Base-by-base conservation (phyloP, 2,888 invertebrate species). In the Synergus laeviventris region DNA sequence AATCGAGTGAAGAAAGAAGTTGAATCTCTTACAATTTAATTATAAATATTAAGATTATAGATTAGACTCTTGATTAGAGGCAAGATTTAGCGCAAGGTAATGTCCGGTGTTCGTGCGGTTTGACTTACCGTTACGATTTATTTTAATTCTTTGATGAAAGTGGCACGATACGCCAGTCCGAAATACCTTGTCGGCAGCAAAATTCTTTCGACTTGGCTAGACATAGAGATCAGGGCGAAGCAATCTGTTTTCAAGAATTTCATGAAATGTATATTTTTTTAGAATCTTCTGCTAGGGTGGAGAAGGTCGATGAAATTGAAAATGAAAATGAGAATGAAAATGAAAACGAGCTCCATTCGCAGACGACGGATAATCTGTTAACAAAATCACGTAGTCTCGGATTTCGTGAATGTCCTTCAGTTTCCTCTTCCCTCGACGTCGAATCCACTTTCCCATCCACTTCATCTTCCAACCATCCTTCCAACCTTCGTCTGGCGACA, bases 131-230 rank as follows among this genome's bases (percentile, higher is more conserved):
- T 70, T 70, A 70, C 45, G n/a, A 70, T 49, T 70, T 70, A 70
- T 70, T 70, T 70, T 70, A 70, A 70, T 70, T 70, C 31, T 49
- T 70, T 31, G 70, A 70, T 70, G 49, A 70, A 70, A 70, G 70
- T 70, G 70, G 70, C 49, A 70, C 70, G 49, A 70, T 70, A 70
- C 49, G 31, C 31, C 56, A 64, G 49, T 49, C 49, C 70, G 49
- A 70, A 70, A 70, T 49, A n/a, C 49, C 49, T 70, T 45, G 16
- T 70, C 49, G 70, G 21, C 31, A 31, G 49, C 24, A 24, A 70
- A 70, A 49, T 70, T 70, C 49, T 49, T 70, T 70, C 49, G 31
- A 49, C 45, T 49, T 49, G 70, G 70, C 70, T 49, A 70, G 49
- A 49, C 42, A 70, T 70, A 16, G 49, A 31, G 70, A 9, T 70